Evolutionary conservation across 2,797 vertebrate genomes (phyloP).

Genomic region (Schizopygopsis malacanthus): DNA sequence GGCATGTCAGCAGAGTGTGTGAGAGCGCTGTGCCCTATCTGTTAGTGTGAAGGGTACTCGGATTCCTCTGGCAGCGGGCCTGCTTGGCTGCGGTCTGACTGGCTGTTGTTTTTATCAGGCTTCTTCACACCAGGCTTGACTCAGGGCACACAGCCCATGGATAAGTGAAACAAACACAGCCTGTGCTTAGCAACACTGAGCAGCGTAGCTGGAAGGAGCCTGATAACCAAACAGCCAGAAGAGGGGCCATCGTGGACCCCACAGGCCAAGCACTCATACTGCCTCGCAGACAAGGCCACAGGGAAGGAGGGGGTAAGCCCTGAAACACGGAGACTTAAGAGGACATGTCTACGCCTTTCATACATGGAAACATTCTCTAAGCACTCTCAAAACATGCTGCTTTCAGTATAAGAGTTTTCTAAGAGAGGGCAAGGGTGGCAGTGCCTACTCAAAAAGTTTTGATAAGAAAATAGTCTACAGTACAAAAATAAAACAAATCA

Average conservation of each 20-base stretch:
- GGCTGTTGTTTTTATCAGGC: slow-evolving; percentile 75
- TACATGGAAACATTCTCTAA: background rate
- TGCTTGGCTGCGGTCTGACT: slow-evolving; percentile 62
- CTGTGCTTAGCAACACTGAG: slow-evolving; percentile 73
- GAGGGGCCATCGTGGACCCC: slow-evolving; percentile 1
- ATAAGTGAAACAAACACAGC: slow-evolving; percentile 74
- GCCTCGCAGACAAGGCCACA: slow-evolving; percentile 20
- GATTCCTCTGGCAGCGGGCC: slow-evolving; percentile 69
- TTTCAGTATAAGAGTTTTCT: background rate
- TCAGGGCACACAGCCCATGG: slow-evolving; percentile 63
- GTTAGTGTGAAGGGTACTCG: slow-evolving; percentile 65
- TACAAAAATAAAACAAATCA: background rate
- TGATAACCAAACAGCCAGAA: slow-evolving; percentile 77
- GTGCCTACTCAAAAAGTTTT: background rate
- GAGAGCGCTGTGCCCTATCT: slow-evolving; percentile 19
- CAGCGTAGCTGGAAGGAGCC: slow-evolving; percentile 75
- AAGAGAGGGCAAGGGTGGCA: background rate
- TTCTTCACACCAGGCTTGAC: slow-evolving; percentile 69
- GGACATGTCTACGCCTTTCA: background rate
- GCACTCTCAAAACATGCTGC: background rate
- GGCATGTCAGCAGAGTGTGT: slow-evolving; percentile 29
- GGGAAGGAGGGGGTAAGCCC: background rate
- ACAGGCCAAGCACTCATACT: background rate
- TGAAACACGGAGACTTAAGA: background rate
- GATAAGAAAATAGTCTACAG: background rate